Evolutionary conservation across 2,797 vertebrate genomes (phyloP).

Genomic region (Triplophysa yarkandensis): DNA sequence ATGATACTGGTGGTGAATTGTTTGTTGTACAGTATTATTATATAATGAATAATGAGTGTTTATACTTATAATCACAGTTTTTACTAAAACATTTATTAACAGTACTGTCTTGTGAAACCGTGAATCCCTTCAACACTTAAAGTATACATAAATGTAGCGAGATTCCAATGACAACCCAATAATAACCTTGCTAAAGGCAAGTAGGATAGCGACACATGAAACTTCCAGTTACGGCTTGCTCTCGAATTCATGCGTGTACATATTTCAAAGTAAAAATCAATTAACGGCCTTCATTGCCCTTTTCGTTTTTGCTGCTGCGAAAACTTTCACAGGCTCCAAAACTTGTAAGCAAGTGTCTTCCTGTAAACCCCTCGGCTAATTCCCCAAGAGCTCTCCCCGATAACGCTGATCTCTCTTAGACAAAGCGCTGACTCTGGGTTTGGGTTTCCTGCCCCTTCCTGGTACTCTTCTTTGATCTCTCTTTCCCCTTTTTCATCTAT

Average conservation of each 20-base stretch:
- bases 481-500: constrained; percentile 47
- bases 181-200: constrained; percentile 8
- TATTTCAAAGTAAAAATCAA: constrained; percentile 38
- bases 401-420: constrained; percentile 48
- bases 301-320: constrained; percentile 7
- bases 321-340: constrained; percentile 26
- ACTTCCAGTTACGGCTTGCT: background rate
- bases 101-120: no score
- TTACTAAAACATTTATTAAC: no score
- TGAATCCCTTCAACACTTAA: background rate
- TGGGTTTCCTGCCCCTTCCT: constrained; percentile 58
- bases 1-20: no score
- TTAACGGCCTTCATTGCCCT: constrained; percentile 24
- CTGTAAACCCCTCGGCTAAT: constrained; percentile 39
- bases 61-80: no score
- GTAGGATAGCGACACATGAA: constrained; percentile 10
- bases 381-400: constrained; percentile 43
- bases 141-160: background rate
- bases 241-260: constrained; percentile 23
- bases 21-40: no score
- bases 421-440: constrained; percentile 57
- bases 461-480: constrained; percentile 56
- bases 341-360: constrained; percentile 48
- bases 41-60: no score
- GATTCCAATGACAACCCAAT: constrained; percentile 1